Evolutionary conservation across 2,797 vertebrate genomes (phyloP), one percentile per base, ranked within the genome.

Genomic region (Argentina silus): DNA sequence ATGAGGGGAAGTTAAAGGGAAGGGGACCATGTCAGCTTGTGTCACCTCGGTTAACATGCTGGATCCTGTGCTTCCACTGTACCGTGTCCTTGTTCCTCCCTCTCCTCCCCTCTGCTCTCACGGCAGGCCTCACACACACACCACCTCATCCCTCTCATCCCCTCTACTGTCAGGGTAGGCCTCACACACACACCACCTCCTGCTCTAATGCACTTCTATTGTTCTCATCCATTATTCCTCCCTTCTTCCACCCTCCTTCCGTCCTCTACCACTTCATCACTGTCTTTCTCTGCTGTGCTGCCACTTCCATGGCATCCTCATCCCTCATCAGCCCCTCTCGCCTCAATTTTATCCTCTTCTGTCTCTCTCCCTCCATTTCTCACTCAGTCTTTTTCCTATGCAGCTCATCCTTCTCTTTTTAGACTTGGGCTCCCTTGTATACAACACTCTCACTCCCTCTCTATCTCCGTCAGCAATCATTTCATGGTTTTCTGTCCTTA

Each of bases 181-280:
- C 48, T 69, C 59, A 67, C 60, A 62, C 56, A 74, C 81, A 78
- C 70, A 65, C 75, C 77, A 83, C 84, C 79, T 69, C 74, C 83
- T 80, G 81, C 86, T 85, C 88, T 93, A 94, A 94, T 94, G 92
- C 92, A 93, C 85, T 93, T 93, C 84, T 88, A 90, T 88, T 93
- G 93, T 94, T 89, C 90, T 93, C 90, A 93, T 93, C 90, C 88
- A 94, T 94, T 93, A 93, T 93, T 93, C 86, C 84, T 80, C 78
- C 76, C 62, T 85, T 86, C 82, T 79, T 81, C 62, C 74, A 79
- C 75, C 77, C 78, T 76, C 73, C 79, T 74, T 80, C 78, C 82
- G 48, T 81, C 72, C 78, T 19, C 81, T 73, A 72, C 86, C 87
- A 86, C 93, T 93, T 89, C 88, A 93, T 93, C 93, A 92, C 90